phyloP scores from a whole-genome alignment of 2,797 vertebrate species.

The Tokudaia tokunoshimensis region DNA sequence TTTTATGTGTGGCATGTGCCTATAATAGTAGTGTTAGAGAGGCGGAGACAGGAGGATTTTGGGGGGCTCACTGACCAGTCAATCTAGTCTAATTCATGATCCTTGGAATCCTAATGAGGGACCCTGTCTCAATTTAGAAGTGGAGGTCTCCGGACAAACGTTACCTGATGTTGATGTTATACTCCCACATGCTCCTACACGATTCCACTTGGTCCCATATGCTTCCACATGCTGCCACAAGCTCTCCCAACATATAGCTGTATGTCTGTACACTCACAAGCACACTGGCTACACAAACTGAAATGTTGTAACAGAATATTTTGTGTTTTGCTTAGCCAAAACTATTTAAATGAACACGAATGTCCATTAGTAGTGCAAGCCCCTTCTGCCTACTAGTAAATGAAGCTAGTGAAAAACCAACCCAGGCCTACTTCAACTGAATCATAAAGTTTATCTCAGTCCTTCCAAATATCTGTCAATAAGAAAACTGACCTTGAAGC shows the following conservation, averaged over 20 bases:
- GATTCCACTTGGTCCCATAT: background rate
- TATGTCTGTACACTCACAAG: background rate
- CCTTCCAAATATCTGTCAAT: constrained; percentile 12
- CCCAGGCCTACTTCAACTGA: background rate
- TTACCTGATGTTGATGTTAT: no score
- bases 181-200: no score
- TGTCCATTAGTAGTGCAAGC: background rate
- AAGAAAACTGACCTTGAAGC: constrained; percentile 16
- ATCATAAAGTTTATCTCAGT: background rate
- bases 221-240: no score
- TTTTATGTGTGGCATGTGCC: background rate
- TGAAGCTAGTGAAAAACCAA: background rate
- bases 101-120: no score
- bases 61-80: fast-evolving
- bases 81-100: background rate
- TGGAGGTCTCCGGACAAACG: fast-evolving
- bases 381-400: background rate
- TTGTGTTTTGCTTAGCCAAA: background rate
- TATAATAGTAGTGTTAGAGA: background rate
- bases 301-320: background rate
- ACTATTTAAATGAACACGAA: background rate
- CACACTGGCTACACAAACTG: background rate
- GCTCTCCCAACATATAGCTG: background rate
- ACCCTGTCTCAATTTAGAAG: background rate
- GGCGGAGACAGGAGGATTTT: background rate